Percentiles rank a stretch among this genome's conserved stretches.
Conservation (phyloP, 2,113 vertebrate species). For the Nanorana parkeri region DNA sequence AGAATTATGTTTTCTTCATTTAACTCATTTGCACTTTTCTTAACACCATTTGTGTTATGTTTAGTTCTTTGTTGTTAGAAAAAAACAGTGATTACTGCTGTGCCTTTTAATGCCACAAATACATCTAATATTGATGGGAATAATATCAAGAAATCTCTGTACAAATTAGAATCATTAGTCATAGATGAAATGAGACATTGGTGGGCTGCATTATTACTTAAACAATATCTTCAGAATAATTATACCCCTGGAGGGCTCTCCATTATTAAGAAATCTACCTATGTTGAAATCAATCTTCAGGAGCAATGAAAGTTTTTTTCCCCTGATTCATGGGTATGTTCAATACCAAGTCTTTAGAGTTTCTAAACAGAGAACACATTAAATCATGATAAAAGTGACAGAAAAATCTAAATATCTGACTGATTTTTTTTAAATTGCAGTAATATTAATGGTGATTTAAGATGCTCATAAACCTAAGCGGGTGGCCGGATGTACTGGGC, state of each 20-base stretch:
- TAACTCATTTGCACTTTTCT: not conserved
- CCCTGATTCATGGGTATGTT: not conserved
- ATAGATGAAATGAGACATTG: constrained; percentile 12
- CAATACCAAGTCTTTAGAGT: not conserved
- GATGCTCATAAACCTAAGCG: not conserved
- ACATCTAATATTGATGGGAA: constrained; percentile 27
- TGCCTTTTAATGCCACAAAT: not conserved
- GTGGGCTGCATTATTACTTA: constrained; percentile 9
- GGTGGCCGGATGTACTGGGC: not conserved
- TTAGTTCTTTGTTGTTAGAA: not conserved
- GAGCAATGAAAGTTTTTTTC: not conserved
- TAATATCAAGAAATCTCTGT: constrained; percentile 5
- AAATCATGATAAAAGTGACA: not conserved
- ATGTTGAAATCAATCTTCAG: constrained; percentile 16
- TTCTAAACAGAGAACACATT: not conserved
- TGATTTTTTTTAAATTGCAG: not conserved
- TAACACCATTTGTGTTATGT: not conserved
- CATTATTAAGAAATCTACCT: constrained; percentile 16
- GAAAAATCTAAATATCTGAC: not conserved
- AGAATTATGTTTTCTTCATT: not conserved
- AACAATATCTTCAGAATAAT: constrained; percentile 27
- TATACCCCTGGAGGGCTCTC: constrained; percentile 7
- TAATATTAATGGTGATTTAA: not conserved
- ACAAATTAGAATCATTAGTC: constrained; percentile 34
- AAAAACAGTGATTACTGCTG: not conserved